Conservation (phyloP, 2,888 invertebrate species). For the Acholoe squamosa region DNA sequence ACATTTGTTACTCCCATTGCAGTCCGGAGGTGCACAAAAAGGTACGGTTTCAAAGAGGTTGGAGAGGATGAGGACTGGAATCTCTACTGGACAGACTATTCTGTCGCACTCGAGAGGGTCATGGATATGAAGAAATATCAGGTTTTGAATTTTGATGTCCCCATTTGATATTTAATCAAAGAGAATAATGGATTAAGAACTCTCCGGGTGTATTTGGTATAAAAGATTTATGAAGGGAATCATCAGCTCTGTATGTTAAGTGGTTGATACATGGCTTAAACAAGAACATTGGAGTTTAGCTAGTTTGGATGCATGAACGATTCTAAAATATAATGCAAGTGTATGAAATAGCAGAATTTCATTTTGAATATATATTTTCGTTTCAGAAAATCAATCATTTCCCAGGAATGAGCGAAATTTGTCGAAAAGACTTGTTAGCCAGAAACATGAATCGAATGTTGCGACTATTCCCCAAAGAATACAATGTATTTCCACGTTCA, state of each 20-base stretch:
- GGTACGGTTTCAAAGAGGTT: conserved; percentile 90
- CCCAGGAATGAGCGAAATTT: conserved; percentile 94
- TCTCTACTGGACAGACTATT: conserved; percentile 94
- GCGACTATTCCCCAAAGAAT: conserved; percentile 93
- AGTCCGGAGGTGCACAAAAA: conserved; percentile 88
- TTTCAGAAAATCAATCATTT: conserved; percentile 95
- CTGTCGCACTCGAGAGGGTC: conserved; percentile 92
- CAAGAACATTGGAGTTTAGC: too few species aligned
- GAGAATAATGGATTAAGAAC: too few species aligned
- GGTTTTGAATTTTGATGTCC: conserved; percentile 74
- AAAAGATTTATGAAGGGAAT: too few species aligned
- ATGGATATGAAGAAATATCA: conserved; percentile 95
- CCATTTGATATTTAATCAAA: too few species aligned
- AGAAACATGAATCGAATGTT: conserved; percentile 95
- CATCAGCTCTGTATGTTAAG: too few species aligned
- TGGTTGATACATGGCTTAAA: too few species aligned
- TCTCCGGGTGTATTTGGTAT: too few species aligned
- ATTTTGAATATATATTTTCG: neutral
- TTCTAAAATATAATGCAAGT: too few species aligned
- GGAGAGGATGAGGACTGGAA: conserved; percentile 93
- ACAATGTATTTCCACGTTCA: conserved; percentile 95
- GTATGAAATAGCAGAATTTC: too few species aligned
- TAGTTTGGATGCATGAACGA: too few species aligned
- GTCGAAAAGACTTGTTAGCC: conserved; percentile 94
- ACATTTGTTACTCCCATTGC: conserved; percentile 75